Percentiles rank a stretch among this genome's conserved stretches.
These are phyloP conservation scores for Ganaspis brasiliensis DNA, from an alignment of 2,888 invertebrate genomes.

Conservation along the genomic window DNA sequence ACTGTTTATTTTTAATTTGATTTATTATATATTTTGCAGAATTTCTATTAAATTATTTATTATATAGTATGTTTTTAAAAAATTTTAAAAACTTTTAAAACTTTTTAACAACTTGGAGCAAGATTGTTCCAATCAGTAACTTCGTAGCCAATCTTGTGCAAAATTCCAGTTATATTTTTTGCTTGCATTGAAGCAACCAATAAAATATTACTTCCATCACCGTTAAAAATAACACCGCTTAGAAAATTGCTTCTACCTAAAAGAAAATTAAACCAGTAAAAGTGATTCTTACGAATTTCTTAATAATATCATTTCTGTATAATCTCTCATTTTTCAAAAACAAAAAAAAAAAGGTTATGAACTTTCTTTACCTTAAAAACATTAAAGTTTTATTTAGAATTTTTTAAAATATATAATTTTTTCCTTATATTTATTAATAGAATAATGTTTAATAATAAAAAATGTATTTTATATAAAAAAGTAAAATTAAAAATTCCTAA, in stretches of 20 bases:
- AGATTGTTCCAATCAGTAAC: not conserved
- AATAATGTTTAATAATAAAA: no score
- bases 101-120: not conserved
- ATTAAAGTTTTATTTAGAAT: no score
- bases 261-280: constrained; percentile 5
- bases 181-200: not conserved
- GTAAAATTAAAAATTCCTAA: no score
- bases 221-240: constrained; percentile 9
- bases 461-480: no score
- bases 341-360: not conserved
- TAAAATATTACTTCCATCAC: constrained; percentile 5
- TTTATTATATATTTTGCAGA: no score
- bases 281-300: not conserved
- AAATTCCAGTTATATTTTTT: constrained; percentile 4
- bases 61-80: no score
- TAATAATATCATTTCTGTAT: not conserved
- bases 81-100: not conserved
- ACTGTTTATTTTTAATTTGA: no score
- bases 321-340: not conserved
- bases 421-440: no score
- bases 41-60: no score
- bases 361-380: no score
- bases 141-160: not conserved
- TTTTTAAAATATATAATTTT: no score
- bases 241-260: constrained; percentile 5